Conservation (phyloP, 2,113 vertebrate genomes). For the Percina caprodes region DNA sequence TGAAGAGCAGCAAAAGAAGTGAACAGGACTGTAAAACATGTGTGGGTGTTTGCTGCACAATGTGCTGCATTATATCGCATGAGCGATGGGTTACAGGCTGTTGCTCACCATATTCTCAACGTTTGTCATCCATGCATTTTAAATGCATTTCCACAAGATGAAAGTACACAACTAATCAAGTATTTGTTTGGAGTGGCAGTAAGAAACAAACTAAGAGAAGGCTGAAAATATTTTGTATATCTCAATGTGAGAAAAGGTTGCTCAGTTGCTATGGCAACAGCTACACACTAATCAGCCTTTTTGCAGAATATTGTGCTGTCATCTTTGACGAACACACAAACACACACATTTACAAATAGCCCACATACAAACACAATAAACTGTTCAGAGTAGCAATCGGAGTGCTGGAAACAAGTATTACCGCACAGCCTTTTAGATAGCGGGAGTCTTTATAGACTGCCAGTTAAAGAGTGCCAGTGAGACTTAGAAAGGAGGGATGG, state of each 20-base stretch:
- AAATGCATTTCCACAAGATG: conserved; percentile 16
- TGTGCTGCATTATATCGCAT: conserved; percentile 60
- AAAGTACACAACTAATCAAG: conserved; percentile 3
- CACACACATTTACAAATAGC: conserved; percentile 10
- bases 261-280: conserved; percentile 79
- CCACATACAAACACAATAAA: conserved; percentile 28
- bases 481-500: conserved; percentile 45
- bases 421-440: not conserved
- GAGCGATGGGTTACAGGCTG: conserved; percentile 51
- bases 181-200: conserved; percentile 26
- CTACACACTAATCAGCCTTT: conserved; percentile 67
- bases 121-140: not conserved
- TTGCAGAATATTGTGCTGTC: conserved; percentile 59
- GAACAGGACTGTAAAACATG: conserved; percentile 46
- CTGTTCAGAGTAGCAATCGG: conserved; percentile 27
- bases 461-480: conserved; percentile 39
- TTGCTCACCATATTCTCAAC: not conserved
- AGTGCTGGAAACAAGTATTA: conserved; percentile 18
- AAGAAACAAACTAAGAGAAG: conserved; percentile 29
- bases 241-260: conserved; percentile 39
- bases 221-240: conserved; percentile 6
- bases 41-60: conserved; percentile 64
- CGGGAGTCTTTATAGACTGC: conserved; percentile 15
- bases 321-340: conserved; percentile 49
- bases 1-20: conserved; percentile 55